Conservation (phyloP, 2,888 invertebrate species). For the Ornithoptera priamus region DNA sequence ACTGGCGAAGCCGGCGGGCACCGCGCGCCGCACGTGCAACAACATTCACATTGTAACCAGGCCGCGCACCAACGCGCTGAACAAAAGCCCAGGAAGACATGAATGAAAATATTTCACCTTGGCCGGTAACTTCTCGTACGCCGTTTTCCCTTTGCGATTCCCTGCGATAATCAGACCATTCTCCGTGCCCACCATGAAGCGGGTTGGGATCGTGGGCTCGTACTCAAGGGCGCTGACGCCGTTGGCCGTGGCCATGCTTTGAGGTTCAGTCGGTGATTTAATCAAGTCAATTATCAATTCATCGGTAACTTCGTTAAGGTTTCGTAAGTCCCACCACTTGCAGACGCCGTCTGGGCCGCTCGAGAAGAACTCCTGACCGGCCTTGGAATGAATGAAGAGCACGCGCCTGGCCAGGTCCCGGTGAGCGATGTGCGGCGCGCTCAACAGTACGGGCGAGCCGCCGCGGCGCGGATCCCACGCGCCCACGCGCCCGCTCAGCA, state of each 20-base stretch:
- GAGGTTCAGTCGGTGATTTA: slow-evolving; percentile 72
- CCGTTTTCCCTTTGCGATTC: slow-evolving; percentile 85
- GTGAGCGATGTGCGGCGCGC: slow-evolving; percentile 90
- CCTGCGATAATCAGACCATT: slow-evolving; percentile 83
- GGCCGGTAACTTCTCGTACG: slow-evolving; percentile 82
- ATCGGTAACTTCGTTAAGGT: slow-evolving; percentile 82
- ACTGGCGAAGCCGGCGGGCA: slow-evolving; percentile 48
- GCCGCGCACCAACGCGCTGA: not conserved
- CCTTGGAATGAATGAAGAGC: slow-evolving; percentile 94
- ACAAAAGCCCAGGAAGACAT: not conserved
- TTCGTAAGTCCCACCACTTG: slow-evolving; percentile 88
- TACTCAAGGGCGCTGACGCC: slow-evolving; percentile 84
- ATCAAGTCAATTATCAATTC: slow-evolving; percentile 84
- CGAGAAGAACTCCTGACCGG: slow-evolving; percentile 95
- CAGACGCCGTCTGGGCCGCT: slow-evolving; percentile 93
- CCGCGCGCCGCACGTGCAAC: not conserved
- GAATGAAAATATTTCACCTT: slow-evolving; percentile 59
- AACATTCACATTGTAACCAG: not conserved
- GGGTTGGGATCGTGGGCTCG: slow-evolving; percentile 86
- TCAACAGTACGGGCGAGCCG: slow-evolving; percentile 83
- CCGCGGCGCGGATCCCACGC: slow-evolving; percentile 91
- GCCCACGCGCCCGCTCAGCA: slow-evolving; percentile 83
- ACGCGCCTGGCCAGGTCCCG: slow-evolving; percentile 91
- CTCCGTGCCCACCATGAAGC: slow-evolving; percentile 86
- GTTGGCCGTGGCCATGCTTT: slow-evolving; percentile 75